A percentile compares a stretch with the other conserved stretches of the same genome.
These are phyloP conservation scores for Umimayanthus kanabou DNA, from an alignment of 92 coral and sea anemone species.

Conservation along the genomic window DNA sequence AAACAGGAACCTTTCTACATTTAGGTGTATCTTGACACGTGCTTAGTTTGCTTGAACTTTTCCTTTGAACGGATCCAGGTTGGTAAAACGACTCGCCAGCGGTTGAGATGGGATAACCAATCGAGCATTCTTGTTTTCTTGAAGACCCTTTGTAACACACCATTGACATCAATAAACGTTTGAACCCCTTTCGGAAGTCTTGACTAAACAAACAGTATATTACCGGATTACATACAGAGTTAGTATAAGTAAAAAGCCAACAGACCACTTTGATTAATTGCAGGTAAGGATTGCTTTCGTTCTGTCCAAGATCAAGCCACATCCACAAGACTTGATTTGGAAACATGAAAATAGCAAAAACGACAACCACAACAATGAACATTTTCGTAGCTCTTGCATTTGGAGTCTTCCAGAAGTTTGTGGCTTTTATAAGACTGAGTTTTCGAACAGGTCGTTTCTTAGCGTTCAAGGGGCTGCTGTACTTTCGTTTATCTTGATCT, in stretches of 20 bases:
- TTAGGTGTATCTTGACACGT: background rate
- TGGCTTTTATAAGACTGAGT: background rate
- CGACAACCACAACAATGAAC: slow-evolving; percentile 64
- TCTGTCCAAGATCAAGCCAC: slow-evolving; percentile 69
- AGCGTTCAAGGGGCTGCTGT: background rate
- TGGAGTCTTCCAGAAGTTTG: slow-evolving; percentile 8
- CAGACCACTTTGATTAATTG: slow-evolving; percentile 57
- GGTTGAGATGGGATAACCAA: background rate
- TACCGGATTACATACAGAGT: slow-evolving; percentile 62
- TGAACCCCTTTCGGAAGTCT: slow-evolving; percentile 54
- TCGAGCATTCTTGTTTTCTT: background rate
- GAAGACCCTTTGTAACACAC: slow-evolving; percentile 7
- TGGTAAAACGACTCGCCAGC: background rate
- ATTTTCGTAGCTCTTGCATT: slow-evolving; percentile 61
- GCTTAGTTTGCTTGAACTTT: background rate
- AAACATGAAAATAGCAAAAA: slow-evolving; percentile 65
- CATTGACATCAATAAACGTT: background rate
- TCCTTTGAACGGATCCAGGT: background rate
- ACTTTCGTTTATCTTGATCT: background rate
- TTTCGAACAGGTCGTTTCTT: background rate
- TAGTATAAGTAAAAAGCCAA: slow-evolving; percentile 64
- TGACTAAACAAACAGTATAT: slow-evolving; percentile 60
- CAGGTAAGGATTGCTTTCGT: slow-evolving; percentile 43
- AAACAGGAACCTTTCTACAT: background rate
- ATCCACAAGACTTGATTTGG: slow-evolving; percentile 72